phyloP scores from a whole-genome alignment of 1,140 invertebrate genomes.

The Lordiphosa mommai region DNA sequence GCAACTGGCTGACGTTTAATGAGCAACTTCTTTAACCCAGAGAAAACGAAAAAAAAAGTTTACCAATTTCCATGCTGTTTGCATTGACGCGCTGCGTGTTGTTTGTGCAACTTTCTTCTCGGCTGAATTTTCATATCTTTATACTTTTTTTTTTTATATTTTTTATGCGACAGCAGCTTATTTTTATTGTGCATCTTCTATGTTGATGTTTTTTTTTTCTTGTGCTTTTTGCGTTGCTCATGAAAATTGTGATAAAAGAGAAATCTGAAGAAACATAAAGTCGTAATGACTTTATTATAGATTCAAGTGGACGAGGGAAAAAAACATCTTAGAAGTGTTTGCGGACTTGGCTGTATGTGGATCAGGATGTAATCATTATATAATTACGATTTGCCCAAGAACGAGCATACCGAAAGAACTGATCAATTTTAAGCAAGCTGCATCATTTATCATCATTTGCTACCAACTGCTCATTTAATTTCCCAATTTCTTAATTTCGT shows the following conservation, averaged over 20 bases:
- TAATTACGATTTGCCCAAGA: no score
- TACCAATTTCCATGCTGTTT: conserved; percentile 39
- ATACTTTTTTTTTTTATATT: conserved; percentile 22
- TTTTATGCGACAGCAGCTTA: conserved; percentile 21
- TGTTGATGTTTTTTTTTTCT: no score
- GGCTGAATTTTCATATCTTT: conserved; percentile 40
- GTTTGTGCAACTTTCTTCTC: conserved; percentile 37
- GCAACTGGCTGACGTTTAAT: conserved; percentile 31
- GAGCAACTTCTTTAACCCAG: conserved; percentile 11
- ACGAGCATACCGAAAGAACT: no score
- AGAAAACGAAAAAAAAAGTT: conserved; percentile 36
- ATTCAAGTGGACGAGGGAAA: not conserved
- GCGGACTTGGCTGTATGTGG: no score
- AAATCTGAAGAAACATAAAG: not conserved
- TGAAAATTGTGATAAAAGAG: conserved; percentile 1
- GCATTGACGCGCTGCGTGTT: conserved; percentile 41
- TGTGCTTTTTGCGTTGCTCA: not conserved
- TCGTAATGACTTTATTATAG: not conserved
- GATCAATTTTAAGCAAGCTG: no score
- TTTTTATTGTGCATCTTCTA: conserved; percentile 12
- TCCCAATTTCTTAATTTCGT: no score
- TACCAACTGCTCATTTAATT: no score
- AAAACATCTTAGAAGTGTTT: no score
- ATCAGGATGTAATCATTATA: no score
- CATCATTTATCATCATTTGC: no score